Conservation (phyloP, 2,113 vertebrate species). For the Megaceryle maxima region DNA sequence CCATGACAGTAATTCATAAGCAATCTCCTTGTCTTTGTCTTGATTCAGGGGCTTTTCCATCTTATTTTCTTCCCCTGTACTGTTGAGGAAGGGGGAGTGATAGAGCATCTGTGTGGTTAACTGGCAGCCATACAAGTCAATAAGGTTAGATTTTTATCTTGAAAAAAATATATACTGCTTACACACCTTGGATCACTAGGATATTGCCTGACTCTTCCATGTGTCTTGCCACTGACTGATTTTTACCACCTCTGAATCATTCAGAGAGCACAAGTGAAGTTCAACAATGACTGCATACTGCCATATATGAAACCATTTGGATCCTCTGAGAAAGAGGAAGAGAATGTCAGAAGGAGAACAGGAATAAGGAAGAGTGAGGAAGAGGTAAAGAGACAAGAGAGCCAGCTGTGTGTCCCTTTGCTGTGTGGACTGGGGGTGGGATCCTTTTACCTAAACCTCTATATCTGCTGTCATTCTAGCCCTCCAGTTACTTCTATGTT, state of each 20-base stretch:
- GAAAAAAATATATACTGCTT: background rate
- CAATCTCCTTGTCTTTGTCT: background rate
- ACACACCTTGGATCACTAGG: background rate
- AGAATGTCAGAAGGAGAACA: background rate
- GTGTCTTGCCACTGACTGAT: background rate
- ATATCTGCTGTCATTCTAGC: background rate
- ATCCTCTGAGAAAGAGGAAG: background rate
- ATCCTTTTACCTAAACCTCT: background rate
- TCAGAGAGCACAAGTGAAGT: background rate
- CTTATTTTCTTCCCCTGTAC: background rate
- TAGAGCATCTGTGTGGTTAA: background rate
- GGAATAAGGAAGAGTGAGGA: background rate
- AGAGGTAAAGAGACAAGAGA: background rate
- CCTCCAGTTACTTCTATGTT: background rate
- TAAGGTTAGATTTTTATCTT: background rate
- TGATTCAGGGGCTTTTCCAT: background rate
- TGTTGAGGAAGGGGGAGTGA: background rate
- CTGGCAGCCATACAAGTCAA: background rate
- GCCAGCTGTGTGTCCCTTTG: background rate
- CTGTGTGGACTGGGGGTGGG: accelerated
- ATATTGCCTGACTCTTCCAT: background rate
- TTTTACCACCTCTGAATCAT: background rate
- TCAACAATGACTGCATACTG: background rate
- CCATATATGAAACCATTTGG: background rate
- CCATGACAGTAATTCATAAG: background rate